Evolutionary conservation across 2,888 invertebrate species (phyloP).

Genomic region (Atrina japonica): DNA sequence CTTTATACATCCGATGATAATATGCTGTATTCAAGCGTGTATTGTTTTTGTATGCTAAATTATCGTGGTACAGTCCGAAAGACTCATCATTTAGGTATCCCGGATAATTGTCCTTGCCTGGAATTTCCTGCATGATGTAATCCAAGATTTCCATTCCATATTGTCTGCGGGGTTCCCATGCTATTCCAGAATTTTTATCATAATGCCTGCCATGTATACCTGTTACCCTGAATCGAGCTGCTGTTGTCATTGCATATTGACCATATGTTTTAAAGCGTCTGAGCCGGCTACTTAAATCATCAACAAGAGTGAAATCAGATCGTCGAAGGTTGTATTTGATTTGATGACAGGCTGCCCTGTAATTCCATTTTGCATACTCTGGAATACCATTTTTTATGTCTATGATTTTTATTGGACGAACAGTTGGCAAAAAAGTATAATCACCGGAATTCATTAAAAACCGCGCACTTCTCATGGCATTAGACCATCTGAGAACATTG

Average conservation of each 20-base stretch:
- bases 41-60: constrained; percentile 23
- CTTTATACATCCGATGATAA: constrained; percentile 58
- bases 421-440: constrained; percentile 62
- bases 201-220: neutral
- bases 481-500: constrained; percentile 52
- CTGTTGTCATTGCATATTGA: constrained; percentile 39
- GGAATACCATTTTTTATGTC: constrained; percentile 56
- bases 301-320: constrained; percentile 40
- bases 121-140: constrained; percentile 64
- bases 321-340: constrained; percentile 52
- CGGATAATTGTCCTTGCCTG: constrained; percentile 67
- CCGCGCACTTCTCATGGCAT: constrained; percentile 62
- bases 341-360: constrained; percentile 63
- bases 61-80: constrained; percentile 26
- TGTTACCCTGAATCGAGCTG: constrained; percentile 41
- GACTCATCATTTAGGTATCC: constrained; percentile 51
- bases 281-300: constrained; percentile 55
- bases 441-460: constrained; percentile 62
- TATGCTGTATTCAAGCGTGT: constrained; percentile 54
- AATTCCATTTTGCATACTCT: constrained; percentile 69
- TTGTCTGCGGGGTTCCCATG: constrained; percentile 23
- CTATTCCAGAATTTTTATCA: constrained; percentile 16
- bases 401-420: constrained; percentile 65
- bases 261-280: constrained; percentile 27
- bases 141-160: constrained; percentile 55